A percentile compares a stretch with the other conserved stretches of the same genome.
These are phyloP conservation scores for Cetonia aurata DNA, from an alignment of 2,888 invertebrate species.

Conservation along the genomic window DNA sequence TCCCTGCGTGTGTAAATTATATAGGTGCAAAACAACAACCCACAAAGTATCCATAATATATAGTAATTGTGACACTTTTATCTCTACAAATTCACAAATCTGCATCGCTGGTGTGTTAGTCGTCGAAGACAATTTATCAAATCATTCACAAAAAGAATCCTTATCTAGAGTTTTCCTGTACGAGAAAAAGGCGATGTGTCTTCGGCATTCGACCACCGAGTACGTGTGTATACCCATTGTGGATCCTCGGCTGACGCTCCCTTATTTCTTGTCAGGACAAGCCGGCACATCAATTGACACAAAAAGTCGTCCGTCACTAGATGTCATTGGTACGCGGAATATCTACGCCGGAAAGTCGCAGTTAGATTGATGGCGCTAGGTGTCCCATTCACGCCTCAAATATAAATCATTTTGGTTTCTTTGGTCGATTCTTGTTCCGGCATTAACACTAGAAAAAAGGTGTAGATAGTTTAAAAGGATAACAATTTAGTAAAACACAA, in stretches of 20 bases:
- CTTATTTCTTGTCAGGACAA: conserved; percentile 44
- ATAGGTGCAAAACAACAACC: no score
- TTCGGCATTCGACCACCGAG: conserved; percentile 36
- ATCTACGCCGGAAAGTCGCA: conserved; percentile 58
- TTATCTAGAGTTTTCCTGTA: conserved; percentile 37
- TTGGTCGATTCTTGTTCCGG: conserved; percentile 10
- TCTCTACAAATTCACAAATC: conserved; percentile 11
- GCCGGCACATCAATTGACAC: conserved; percentile 59
- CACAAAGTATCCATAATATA: conserved; percentile 2
- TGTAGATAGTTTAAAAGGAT: no score
- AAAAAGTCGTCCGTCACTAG: conserved; percentile 60
- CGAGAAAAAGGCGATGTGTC: conserved; percentile 38
- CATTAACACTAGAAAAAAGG: neutral
- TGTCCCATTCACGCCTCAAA: conserved; percentile 61
- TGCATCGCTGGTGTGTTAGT: conserved; percentile 7
- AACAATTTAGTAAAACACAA: no score
- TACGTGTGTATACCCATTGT: conserved; percentile 36
- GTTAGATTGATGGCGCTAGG: conserved; percentile 61
- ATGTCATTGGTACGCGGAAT: conserved; percentile 57
- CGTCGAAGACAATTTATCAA: conserved; percentile 41
- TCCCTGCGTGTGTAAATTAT: no score
- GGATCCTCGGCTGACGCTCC: conserved; percentile 39
- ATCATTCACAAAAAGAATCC: conserved; percentile 40
- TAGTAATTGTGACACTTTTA: neutral
- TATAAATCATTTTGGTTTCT: conserved; percentile 59